Evolutionary conservation across 2,113 vertebrate genomes (phyloP).

Genomic region (Menura novaehollandiae): DNA sequence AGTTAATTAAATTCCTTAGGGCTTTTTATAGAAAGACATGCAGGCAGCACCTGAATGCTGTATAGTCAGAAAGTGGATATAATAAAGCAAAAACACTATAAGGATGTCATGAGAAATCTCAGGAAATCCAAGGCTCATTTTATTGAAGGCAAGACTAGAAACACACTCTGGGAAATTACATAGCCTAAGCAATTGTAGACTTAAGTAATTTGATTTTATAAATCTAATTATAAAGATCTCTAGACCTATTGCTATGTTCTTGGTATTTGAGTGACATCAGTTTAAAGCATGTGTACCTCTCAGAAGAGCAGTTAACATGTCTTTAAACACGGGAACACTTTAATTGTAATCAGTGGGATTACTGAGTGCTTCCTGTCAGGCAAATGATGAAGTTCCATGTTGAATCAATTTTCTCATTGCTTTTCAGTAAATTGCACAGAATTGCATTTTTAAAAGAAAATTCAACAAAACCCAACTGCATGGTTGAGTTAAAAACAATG

Average conservation of each 20-base stretch:
- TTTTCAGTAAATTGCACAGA: neutral
- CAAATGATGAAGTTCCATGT: neutral
- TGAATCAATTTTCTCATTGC: neutral
- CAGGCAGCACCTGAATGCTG: neutral
- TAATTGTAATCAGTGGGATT: neutral
- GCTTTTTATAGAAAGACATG: neutral
- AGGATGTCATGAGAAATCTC: neutral
- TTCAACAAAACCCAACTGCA: neutral
- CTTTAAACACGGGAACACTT: neutral
- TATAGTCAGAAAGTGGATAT: neutral
- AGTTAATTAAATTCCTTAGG: neutral
- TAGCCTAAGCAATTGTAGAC: neutral
- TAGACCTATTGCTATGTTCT: neutral
- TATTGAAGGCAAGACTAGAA: neutral
- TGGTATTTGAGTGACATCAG: neutral
- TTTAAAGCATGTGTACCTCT: neutral
- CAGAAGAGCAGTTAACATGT: neutral
- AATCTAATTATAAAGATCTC: neutral
- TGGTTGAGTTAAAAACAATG: neutral
- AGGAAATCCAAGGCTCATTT: neutral
- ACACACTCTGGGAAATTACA: neutral
- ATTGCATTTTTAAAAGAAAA: neutral
- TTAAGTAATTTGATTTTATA: neutral
- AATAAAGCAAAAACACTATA: neutral
- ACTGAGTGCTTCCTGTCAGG: neutral